Conservation (phyloP, 2,888 invertebrate genomes). For the Rhogogaster chlorosoma region DNA sequence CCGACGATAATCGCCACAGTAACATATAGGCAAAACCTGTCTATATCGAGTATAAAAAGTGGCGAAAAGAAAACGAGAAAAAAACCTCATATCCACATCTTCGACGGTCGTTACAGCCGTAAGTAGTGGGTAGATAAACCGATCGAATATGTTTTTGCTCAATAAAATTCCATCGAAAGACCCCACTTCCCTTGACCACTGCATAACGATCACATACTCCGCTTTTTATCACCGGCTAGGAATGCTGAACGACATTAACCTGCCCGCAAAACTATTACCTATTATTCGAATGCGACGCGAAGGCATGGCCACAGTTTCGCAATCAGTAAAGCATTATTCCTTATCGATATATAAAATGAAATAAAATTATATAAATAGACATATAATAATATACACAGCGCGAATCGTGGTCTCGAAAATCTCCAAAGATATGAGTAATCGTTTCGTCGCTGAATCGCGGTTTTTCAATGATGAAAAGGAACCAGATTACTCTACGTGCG, state of each 20-base stretch:
- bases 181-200: conserved; percentile 20
- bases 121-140: not conserved
- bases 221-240: conserved; percentile 3
- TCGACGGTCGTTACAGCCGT: not conserved
- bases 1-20: not conserved
- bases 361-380: too few relatives aligned
- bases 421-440: not conserved
- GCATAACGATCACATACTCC: conserved; percentile 1
- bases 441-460: not conserved
- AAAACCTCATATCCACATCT: not conserved
- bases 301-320: not conserved
- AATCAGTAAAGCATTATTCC: not conserved
- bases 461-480: not conserved
- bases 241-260: conserved; percentile 1
- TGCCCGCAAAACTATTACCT: not conserved
- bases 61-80: not conserved
- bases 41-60: not conserved
- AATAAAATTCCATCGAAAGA: conserved; percentile 32
- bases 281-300: not conserved
- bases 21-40: too few relatives aligned
- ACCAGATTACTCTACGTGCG: not conserved
- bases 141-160: conserved; percentile 2
- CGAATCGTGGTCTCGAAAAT: not conserved
- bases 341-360: not conserved
- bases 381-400: too few relatives aligned